These are phyloP conservation scores for Astreopora myriophthalma DNA, from an alignment of 64 coral and sea anemone species.

Conservation along the genomic window DNA sequence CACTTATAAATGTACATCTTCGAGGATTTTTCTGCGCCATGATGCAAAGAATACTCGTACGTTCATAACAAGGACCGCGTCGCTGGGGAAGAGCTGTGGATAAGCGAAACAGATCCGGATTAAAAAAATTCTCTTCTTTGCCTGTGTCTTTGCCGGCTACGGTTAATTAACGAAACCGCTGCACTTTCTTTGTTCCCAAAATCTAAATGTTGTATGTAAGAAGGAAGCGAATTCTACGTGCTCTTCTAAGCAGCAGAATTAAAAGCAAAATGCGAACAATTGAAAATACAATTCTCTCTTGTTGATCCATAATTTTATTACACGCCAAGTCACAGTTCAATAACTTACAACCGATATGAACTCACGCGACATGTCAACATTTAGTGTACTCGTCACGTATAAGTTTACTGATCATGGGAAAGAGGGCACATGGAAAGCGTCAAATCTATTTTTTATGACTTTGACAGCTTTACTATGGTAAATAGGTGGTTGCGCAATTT, in stretches of 20 bases:
- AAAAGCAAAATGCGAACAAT: not conserved
- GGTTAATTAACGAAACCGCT: not conserved
- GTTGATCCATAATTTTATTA: not conserved
- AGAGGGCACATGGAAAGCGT: not conserved
- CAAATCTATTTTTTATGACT: not conserved
- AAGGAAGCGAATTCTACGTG: not conserved
- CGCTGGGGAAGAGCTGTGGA: too few relatives aligned
- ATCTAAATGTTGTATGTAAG: not conserved
- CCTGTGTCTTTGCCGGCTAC: not conserved
- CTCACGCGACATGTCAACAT: conserved; percentile 4
- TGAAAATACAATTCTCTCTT: not conserved
- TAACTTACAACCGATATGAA: not conserved
- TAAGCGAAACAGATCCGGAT: too few relatives aligned
- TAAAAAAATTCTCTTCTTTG: too few relatives aligned
- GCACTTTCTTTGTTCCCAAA: not conserved
- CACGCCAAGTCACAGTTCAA: not conserved
- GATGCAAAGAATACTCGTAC: too few relatives aligned
- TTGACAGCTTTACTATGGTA: conserved; percentile 7
- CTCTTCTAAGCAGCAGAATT: not conserved
- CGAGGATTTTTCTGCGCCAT: too few relatives aligned
- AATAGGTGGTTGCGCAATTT: not conserved
- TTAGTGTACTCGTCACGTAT: not conserved
- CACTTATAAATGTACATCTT: too few relatives aligned
- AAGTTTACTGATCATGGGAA: not conserved
- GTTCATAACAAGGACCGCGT: too few relatives aligned